A percentile compares a stretch with the other conserved stretches of the same genome.
Evolutionary conservation across 2,888 invertebrate genomes (phyloP).

Genomic region (Salpingus planirostris): DNA sequence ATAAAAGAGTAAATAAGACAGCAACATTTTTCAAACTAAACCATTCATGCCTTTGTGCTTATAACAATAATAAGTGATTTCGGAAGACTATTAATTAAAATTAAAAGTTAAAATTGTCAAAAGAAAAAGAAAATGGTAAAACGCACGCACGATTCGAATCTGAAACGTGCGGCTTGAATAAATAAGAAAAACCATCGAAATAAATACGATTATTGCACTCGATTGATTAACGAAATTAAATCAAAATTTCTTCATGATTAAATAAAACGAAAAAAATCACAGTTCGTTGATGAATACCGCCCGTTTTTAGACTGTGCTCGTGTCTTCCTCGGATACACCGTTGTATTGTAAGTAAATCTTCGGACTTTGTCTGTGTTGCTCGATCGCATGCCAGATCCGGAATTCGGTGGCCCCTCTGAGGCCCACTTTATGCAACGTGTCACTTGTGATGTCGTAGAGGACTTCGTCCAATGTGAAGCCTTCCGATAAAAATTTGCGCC

Average conservation of each 20-base stretch:
- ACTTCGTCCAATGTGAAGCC: constrained; percentile 75
- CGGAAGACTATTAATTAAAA: no score
- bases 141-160: no score
- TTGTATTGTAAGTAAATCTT: constrained; percentile 20
- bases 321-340: constrained; percentile 21
- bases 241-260: constrained; percentile 13
- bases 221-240: constrained; percentile 20
- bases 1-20: no score
- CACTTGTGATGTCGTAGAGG: constrained; percentile 65
- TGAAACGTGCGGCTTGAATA: no score
- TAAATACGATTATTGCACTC: constrained; percentile 21
- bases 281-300: constrained; percentile 19
- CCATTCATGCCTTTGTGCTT: no score
- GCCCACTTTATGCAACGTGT: constrained; percentile 71
- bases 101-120: no score
- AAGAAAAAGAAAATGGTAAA: no score
- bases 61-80: no score
- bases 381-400: constrained; percentile 75
- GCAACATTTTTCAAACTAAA: no score
- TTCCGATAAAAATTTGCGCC: constrained; percentile 60
- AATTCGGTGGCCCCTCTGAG: constrained; percentile 78
- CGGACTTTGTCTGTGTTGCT: constrained; percentile 45
- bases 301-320: constrained; percentile 18
- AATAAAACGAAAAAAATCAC: constrained; percentile 21
- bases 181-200: constrained; percentile 17